These are phyloP conservation scores for Drosophila paulistorum DNA, from an alignment of 1,140 invertebrate genomes.

Conservation along the genomic window DNA sequence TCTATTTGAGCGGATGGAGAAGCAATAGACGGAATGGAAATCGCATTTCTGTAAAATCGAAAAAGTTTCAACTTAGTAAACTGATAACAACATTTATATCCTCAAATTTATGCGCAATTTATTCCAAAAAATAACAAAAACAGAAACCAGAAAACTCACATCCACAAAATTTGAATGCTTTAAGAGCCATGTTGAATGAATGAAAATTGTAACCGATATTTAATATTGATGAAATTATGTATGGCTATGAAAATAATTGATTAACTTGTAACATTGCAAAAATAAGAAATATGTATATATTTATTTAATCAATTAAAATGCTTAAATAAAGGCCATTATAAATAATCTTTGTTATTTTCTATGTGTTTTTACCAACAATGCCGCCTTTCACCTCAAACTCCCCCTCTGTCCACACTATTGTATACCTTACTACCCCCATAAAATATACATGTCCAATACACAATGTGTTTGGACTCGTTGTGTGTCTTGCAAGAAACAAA, in stretches of 20 bases:
- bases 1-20: conserved; percentile 22
- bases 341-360: neutral
- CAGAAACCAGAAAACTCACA: neutral
- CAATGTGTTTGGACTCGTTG: neutral
- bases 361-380: neutral
- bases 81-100: conserved; percentile 10
- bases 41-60: conserved; percentile 40
- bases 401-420: neutral
- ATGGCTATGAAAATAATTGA: conserved; percentile 1
- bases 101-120: conserved; percentile 8
- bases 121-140: neutral
- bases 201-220: neutral
- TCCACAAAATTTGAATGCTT: neutral
- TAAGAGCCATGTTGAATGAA: neutral
- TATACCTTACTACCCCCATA: conserved; percentile 9
- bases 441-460: conserved; percentile 20
- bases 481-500: conserved; percentile 23
- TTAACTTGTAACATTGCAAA: neutral
- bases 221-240: neutral
- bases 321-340: conserved; percentile 4
- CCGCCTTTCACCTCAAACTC: neutral
- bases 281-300: neutral
- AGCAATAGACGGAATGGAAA: neutral
- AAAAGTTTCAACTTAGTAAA: conserved; percentile 26
- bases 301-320: conserved; percentile 6